Evolutionary conservation across 92 coral and sea anemone species (phyloP).

Genomic region (Parazoanthus atlanticus): DNA sequence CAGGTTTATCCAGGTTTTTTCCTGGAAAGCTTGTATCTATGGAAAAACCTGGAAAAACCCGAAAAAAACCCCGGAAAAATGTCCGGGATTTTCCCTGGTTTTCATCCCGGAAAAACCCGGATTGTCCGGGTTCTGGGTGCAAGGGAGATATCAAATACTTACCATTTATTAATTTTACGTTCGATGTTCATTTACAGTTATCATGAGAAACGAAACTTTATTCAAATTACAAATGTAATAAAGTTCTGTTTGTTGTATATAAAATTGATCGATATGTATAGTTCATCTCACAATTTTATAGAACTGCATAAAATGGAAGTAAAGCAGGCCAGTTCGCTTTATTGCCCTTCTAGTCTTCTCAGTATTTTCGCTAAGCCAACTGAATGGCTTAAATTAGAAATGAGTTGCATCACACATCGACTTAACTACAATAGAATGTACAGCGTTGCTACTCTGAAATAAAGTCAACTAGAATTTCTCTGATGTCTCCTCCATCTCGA

Average conservation of each 20-base stretch:
- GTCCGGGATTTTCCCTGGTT: no score
- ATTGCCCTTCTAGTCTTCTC: not conserved
- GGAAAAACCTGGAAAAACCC: no score
- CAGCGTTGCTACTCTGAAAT: not conserved
- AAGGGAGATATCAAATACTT: not conserved
- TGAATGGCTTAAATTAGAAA: not conserved
- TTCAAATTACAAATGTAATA: no score
- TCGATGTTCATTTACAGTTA: not conserved
- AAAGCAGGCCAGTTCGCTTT: not conserved
- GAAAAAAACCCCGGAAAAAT: no score
- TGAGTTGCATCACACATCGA: not conserved
- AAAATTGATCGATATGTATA: not conserved
- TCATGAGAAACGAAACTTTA: not conserved
- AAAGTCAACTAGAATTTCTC: slow-evolving; percentile 27
- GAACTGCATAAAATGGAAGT: not conserved
- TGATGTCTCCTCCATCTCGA: slow-evolving; percentile 51
- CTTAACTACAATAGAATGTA: not conserved
- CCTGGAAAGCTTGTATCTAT: no score
- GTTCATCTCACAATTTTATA: slow-evolving; percentile 5
- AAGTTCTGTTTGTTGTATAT: not conserved
- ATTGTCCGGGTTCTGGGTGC: no score
- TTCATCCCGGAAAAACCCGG: no score
- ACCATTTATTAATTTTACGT: not conserved
- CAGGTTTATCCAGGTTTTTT: no score
- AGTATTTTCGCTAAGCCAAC: not conserved